Evolutionary conservation across 2,888 invertebrate species (phyloP), one percentile per base, ranked within the genome.

Genomic region (Macrosiphum euphorbiae): DNA sequence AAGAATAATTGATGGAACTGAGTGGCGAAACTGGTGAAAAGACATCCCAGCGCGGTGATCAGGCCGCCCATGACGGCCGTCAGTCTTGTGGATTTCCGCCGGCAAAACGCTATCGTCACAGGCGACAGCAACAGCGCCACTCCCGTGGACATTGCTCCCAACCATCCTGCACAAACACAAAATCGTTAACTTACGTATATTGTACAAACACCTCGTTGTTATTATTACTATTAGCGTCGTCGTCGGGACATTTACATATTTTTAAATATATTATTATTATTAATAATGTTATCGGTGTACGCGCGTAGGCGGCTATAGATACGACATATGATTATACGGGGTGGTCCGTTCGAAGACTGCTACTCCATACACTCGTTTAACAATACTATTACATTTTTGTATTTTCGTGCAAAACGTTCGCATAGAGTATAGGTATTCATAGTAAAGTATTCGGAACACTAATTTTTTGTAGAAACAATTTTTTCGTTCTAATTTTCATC

Each of bases 1-100:
- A 98, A 98, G 96, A 98, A 98, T 94, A 98, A 96, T 96, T 98
- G 98, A 96, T 98, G 98, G 96, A 98, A 98, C 96, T 98, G 98
- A 94, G 98, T 97, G 94, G 98, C 98, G 96, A 98, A 98, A 94
- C 98, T 98, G 20, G 98, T 98, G 96, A 98, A 98, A 95, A 98
- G 97, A 95, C 98, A 98, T 91, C 98, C 98, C 41, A 98, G 97
- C 5, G 98, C 98, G 61, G 98, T 98, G 92, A 98, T 97, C 95
- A 98, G 97, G 20, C 98, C 98, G 91, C 98, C 98, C 95, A 98
- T 97, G 91, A 98, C 98, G 7, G 98, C 98, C 24, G 98, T 98
- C 95, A 98, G 97, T 94, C 98, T 97, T n/a, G 98, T 98, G 88
- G 98, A 98, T 96, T 98, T 98, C 95, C 98, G 97, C 95, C 98